Evolutionary conservation across 2,888 invertebrate species (phyloP).

Genomic region (Quadroppia sp.): DNA sequence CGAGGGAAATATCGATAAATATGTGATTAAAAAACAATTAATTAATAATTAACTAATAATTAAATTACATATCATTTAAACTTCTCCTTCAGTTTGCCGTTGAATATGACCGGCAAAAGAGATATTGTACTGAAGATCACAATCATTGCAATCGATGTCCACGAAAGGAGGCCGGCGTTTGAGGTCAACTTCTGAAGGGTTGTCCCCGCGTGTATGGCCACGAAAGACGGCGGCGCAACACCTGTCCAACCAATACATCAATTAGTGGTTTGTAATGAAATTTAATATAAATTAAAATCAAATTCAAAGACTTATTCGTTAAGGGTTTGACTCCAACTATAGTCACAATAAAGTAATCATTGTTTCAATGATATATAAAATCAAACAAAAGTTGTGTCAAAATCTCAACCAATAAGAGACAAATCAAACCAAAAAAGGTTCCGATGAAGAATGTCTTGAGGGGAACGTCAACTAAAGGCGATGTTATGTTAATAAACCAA

Average conservation of each 20-base stretch:
- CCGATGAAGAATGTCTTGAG: conserved; percentile 86
- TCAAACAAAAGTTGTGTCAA: too few species aligned
- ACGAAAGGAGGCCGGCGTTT: conserved; percentile 73
- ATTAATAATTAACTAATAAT: neutral
- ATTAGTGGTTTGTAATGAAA: neutral
- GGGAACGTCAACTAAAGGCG: conserved; percentile 95
- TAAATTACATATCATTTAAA: conserved; percentile 59
- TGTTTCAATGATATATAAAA: too few species aligned
- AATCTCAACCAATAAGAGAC: conserved; percentile 59
- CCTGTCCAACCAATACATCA: conserved; percentile 57
- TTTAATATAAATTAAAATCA: neutral
- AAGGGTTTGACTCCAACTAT: too few species aligned
- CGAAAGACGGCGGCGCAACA: conserved; percentile 93
- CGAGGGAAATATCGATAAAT: too few species aligned
- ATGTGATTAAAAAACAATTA: too few species aligned
- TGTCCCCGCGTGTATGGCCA: conserved; percentile 96
- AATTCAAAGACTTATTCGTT: conserved; percentile 41
- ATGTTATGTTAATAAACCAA: conserved; percentile 97
- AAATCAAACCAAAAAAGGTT: conserved; percentile 69
- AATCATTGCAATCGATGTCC: conserved; percentile 74
- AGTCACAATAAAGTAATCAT: too few species aligned
- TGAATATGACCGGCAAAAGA: conserved; percentile 79
- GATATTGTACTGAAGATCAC: conserved; percentile 75
- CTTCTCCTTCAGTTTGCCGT: conserved; percentile 71
- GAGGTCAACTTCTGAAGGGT: conserved; percentile 89